Percentiles rank a stretch among this genome's conserved stretches.
These are phyloP conservation scores for Jordanella pulchra DNA, from an alignment of 2,797 vertebrate species.

Conservation along the genomic window DNA sequence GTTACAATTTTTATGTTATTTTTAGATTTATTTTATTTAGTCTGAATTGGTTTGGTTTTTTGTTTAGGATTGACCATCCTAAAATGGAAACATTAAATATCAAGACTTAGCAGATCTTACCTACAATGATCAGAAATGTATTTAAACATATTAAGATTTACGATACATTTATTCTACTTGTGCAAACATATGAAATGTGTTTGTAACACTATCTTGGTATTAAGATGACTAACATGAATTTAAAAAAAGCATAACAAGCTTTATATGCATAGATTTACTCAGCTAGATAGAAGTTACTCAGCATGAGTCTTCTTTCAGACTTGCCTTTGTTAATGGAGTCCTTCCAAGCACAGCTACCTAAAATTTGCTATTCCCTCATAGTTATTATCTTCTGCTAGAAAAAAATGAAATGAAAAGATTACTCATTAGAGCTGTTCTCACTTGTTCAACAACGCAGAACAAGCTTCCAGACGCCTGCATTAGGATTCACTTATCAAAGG, in stretches of 20 bases:
- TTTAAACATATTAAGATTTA: background rate
- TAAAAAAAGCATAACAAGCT: no score
- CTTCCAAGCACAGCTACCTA: background rate
- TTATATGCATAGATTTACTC: no score
- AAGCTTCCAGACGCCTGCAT: slow-evolving; percentile 25
- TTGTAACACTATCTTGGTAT: no score
- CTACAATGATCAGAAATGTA: background rate
- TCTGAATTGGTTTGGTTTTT: background rate
- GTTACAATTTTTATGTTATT: background rate
- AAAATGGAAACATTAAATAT: no score
- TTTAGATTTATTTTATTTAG: background rate
- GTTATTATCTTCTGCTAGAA: background rate
- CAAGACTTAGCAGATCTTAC: background rate
- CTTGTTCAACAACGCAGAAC: slow-evolving; percentile 10
- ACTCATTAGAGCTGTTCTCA: slow-evolving; percentile 5
- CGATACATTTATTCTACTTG: background rate
- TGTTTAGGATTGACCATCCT: no score
- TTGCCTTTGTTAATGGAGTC: background rate
- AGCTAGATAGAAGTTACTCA: no score
- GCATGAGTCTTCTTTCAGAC: no score
- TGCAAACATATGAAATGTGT: no score
- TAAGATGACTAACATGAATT: no score
- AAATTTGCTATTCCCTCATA: background rate
- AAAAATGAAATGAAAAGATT: slow-evolving; percentile 11
- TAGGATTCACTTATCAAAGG: slow-evolving; percentile 11